These are phyloP conservation scores for Spilarctia lutea DNA, from an alignment of 2,888 invertebrate genomes.

Conservation along the genomic window DNA sequence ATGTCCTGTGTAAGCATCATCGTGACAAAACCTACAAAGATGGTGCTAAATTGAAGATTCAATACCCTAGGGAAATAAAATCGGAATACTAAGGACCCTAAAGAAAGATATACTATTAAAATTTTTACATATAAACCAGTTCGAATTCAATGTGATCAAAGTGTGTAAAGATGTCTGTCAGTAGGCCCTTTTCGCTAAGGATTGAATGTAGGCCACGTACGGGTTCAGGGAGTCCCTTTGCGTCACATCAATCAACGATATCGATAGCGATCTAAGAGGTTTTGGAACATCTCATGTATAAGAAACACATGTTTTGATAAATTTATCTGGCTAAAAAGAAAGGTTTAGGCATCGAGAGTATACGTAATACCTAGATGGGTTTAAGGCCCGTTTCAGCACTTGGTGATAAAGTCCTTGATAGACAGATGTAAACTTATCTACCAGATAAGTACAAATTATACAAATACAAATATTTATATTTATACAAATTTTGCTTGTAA, in stretches of 20 bases:
- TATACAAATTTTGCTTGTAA: too few relatives aligned
- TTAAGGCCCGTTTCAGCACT: too few relatives aligned
- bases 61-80: background rate
- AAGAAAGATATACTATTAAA: conserved; percentile 13
- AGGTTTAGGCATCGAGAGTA: too few relatives aligned
- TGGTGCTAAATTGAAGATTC: background rate
- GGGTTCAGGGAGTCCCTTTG: conserved; percentile 32
- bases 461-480: too few relatives aligned
- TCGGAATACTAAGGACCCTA: background rate
- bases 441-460: too few relatives aligned
- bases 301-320: conserved; percentile 1
- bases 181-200: conserved; percentile 16
- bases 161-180: conserved; percentile 21
- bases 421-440: too few relatives aligned
- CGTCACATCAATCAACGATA: conserved; percentile 42
- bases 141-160: conserved; percentile 20
- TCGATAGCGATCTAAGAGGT: conserved; percentile 28
- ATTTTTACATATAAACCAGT: conserved; percentile 18
- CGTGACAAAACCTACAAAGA: background rate
- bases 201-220: conserved; percentile 13
- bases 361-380: too few relatives aligned
- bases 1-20: too few relatives aligned
- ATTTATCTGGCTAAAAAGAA: background rate
- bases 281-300: background rate
- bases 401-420: too few relatives aligned